phyloP scores from a whole-genome alignment of 1,140 invertebrate genomes.

The Sycophaga agraensis region DNA sequence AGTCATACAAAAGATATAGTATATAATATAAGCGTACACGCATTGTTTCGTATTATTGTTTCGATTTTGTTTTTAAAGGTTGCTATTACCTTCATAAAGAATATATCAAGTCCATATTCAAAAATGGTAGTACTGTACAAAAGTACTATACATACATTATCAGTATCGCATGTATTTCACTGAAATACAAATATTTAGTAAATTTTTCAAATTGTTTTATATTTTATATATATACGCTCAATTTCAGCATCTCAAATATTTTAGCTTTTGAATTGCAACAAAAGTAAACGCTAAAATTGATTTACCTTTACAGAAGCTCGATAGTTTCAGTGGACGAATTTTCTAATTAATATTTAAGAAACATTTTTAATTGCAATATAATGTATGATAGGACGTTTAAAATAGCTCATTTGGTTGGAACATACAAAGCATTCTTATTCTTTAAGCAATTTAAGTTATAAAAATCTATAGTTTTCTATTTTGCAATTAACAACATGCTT shows the following conservation, averaged over 20 bases:
- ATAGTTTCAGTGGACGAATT: conserved; percentile 53
- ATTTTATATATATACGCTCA: too few species aligned
- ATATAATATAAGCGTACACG: conserved; percentile 15
- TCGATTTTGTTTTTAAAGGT: conserved; percentile 16
- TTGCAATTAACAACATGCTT: too few species aligned
- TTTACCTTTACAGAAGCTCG: conserved; percentile 50
- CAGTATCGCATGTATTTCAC: conserved; percentile 11
- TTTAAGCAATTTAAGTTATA: conserved; percentile 10
- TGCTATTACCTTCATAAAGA: conserved; percentile 29
- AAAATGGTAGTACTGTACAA: conserved; percentile 13
- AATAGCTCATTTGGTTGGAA: neutral
- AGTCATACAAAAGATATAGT: conserved; percentile 23
- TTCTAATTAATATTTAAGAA: conserved; percentile 25
- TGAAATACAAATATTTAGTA: conserved; percentile 21
- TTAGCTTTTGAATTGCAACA: neutral
- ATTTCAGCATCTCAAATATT: too few species aligned
- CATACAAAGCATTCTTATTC: conserved; percentile 7
- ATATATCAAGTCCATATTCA: conserved; percentile 35
- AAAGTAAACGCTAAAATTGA: conserved; percentile 16
- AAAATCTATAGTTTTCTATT: too few species aligned
- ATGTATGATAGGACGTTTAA: too few species aligned
- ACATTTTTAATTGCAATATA: conserved; percentile 1
- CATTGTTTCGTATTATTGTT: conserved; percentile 18
- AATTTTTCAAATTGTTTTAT: too few species aligned
- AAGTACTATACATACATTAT: neutral